phyloP scores from a whole-genome alignment of 2,888 invertebrate species.

The Pedicia rivosa region DNA sequence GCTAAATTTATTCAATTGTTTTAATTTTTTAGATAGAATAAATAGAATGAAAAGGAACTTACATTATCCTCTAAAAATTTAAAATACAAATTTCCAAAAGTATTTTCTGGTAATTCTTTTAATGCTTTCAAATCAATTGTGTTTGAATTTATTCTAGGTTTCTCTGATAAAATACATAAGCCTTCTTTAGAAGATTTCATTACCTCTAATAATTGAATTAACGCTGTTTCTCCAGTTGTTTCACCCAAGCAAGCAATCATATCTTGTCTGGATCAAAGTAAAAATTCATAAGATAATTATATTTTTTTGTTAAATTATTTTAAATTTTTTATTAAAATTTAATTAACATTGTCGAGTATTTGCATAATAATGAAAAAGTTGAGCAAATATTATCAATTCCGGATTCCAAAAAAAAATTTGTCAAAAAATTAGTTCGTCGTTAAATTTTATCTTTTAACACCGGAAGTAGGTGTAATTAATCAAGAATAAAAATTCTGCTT shows the following conservation, averaged over 20 bases:
- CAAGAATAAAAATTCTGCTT: too few relatives aligned
- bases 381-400: too few relatives aligned
- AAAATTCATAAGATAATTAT: slow-evolving; percentile 3
- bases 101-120: slow-evolving; percentile 53
- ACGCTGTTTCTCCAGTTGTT: slow-evolving; percentile 61
- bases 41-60: slow-evolving; percentile 17
- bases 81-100: slow-evolving; percentile 73
- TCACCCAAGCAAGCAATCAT: slow-evolving; percentile 94
- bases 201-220: slow-evolving; percentile 50
- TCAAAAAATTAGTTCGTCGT: too few relatives aligned
- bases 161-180: slow-evolving; percentile 49
- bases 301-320: too few relatives aligned
- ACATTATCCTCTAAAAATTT: slow-evolving; percentile 65
- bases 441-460: too few relatives aligned
- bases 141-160: slow-evolving; percentile 73
- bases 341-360: too few relatives aligned
- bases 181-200: slow-evolving; percentile 73
- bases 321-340: too few relatives aligned
- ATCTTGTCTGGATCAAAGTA: slow-evolving; percentile 45
- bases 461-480: too few relatives aligned
- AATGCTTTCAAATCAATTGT: slow-evolving; percentile 64
- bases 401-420: too few relatives aligned
- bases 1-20: slow-evolving; percentile 19
- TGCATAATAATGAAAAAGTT: too few relatives aligned
- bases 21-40: not conserved